Base-by-base conservation (phyloP, 2,113 vertebrate species). In the Sciurus niger region DNA sequence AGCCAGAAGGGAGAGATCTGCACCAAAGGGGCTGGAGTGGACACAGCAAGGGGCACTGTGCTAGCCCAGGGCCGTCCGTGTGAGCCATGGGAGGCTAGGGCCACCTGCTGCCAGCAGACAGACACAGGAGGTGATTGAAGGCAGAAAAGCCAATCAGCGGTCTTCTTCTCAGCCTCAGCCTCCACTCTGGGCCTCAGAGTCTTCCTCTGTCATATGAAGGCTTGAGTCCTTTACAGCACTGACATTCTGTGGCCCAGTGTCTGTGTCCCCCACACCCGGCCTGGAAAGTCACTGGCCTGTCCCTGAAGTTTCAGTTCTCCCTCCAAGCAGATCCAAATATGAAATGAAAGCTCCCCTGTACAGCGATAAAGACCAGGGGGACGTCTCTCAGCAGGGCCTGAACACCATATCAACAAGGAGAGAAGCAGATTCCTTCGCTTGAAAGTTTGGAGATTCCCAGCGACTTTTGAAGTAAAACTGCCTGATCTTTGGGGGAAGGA, bases 391-490 rank as follows among this genome's bases (percentile, higher is more conserved):
- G 55, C 43, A 22, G 18, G 40, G 14, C 70, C 43, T 76, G 70
- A 68, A 40, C 20, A 18, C 58, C 40, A 73, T n/a, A 65, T 82
- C 68, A 91, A 74, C 60, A 37, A 72, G 40, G 40, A 89, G 91
- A 76, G 48, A 68, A 80, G 53, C 37, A 43, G 40, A 67, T 88
- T 78, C 30, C 37, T 88, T 86, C 25, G 24, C 16, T n/a, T 16
- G 53, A 73, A 74, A 79, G 30, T 89, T 43, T 68, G 7, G 43
- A 95, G 63, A 7, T n/a, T 78, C 32, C 72, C 14, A 40, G 84
- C 95, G 60, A 77, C 67, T 70, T 79, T 86, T 83, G 85, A 96
- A 93, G 32, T 67, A 46, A 96, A 88, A 65, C 11, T n/a, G 40
- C 34, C 37, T 78, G 28, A 37, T 63, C 63, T 73, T 68, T 60